These are phyloP conservation scores for Dysmachus trigonus DNA, from an alignment of 2,888 invertebrate genomes.

Conservation along the genomic window DNA sequence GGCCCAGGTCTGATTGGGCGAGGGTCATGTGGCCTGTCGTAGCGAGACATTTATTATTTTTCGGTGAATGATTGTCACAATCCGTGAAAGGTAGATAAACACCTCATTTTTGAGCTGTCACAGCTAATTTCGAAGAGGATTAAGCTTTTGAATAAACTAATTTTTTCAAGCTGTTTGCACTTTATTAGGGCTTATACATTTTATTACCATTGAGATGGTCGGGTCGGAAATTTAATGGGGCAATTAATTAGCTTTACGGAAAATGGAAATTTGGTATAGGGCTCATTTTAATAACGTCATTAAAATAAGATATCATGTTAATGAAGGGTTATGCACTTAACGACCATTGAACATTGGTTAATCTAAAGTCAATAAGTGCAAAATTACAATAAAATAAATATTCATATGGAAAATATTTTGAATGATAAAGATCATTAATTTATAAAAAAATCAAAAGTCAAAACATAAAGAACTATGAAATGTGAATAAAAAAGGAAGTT, in stretches of 20 bases:
- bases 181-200: not conserved
- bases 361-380: too few relatives aligned
- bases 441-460: too few relatives aligned
- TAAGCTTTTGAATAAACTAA: not conserved
- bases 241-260: not conserved
- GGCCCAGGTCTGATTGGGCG: not conserved
- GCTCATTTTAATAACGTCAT: too few relatives aligned
- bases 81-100: not conserved
- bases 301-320: too few relatives aligned
- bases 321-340: too few relatives aligned
- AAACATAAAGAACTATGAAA: too few relatives aligned
- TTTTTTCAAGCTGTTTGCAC: not conserved
- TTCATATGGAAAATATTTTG: too few relatives aligned
- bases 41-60: not conserved
- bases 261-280: too few relatives aligned
- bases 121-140: not conserved
- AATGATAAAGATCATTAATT: too few relatives aligned
- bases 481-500: too few relatives aligned
- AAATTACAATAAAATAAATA: too few relatives aligned
- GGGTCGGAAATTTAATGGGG: not conserved
- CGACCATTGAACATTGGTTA: too few relatives aligned
- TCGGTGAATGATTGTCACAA: not conserved
- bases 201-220: not conserved
- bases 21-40: not conserved
- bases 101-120: not conserved